phyloP scores from a whole-genome alignment of 2,113 vertebrate genomes.

The Mobula hypostoma region DNA sequence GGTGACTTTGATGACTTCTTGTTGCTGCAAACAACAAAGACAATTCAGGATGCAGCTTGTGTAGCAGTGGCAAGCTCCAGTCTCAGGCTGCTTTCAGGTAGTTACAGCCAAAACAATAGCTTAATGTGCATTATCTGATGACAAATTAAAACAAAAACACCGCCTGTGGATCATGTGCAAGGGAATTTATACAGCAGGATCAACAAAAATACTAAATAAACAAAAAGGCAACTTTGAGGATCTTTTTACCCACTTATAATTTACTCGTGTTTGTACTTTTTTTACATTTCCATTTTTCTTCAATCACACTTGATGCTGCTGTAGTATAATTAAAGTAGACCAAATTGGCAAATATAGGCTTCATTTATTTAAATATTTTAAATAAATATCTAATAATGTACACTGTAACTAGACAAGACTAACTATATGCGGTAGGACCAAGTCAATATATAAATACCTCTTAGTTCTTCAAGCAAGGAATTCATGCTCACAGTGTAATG shows the following conservation, averaged over 20 bases:
- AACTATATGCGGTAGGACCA: neutral
- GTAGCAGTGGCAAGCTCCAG: neutral
- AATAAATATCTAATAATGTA: neutral
- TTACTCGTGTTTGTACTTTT: neutral
- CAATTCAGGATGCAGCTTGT: neutral
- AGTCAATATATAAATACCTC: neutral
- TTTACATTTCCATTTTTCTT: neutral
- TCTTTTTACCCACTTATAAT: neutral
- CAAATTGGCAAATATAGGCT: neutral
- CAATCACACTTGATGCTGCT: neutral
- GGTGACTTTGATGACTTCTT: neutral
- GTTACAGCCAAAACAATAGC: neutral
- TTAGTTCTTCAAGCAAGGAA: neutral
- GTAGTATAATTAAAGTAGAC: neutral
- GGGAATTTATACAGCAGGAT: neutral
- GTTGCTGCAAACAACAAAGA: constrained; percentile 1
- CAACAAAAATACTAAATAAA: neutral
- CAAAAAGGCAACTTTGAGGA: neutral
- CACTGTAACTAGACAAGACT: too few relatives aligned
- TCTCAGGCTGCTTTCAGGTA: neutral
- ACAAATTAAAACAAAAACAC: neutral
- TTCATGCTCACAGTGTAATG: neutral
- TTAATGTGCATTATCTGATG: neutral
- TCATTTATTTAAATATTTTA: neutral
- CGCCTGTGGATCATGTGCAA: too few relatives aligned